Evolutionary conservation across 1,140 invertebrate species (phyloP).

Genomic region (Solen grandis): DNA sequence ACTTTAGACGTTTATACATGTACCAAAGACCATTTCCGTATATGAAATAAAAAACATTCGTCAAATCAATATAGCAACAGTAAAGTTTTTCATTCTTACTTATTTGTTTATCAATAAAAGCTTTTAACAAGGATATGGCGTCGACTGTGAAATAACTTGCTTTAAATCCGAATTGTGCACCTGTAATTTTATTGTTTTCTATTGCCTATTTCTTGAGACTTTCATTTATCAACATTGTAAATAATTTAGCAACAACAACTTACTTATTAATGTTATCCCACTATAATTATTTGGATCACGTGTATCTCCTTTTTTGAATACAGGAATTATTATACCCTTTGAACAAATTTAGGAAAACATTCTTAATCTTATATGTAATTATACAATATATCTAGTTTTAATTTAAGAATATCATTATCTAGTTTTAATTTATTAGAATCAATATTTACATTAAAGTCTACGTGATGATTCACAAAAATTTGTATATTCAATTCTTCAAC

Average conservation of each 20-base stretch:
- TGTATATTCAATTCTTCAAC: not conserved
- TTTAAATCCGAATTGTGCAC: slow-evolving; percentile 37
- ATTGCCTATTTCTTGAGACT: not conserved
- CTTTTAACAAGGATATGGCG: slow-evolving; percentile 30
- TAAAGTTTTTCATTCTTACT: not conserved
- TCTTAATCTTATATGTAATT: slow-evolving; percentile 7
- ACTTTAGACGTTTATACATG: slow-evolving; percentile 10
- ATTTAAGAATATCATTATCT: not conserved
- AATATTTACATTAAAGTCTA: not conserved
- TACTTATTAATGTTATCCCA: slow-evolving; percentile 33
- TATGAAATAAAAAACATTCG: slow-evolving; percentile 1
- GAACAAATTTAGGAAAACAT: slow-evolving; percentile 8
- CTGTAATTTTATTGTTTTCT: slow-evolving; percentile 19
- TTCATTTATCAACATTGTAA: slow-evolving; percentile 23
- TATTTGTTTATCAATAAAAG: slow-evolving; percentile 25
- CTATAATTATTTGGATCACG: slow-evolving; percentile 21
- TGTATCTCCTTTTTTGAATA: slow-evolving; percentile 10
- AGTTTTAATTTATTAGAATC: not conserved
- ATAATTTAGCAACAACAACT: slow-evolving; percentile 24
- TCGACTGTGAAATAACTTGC: slow-evolving; percentile 3
- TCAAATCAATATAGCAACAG: slow-evolving; percentile 20
- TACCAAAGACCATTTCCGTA: slow-evolving; percentile 4
- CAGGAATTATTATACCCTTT: slow-evolving; percentile 11
- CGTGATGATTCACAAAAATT: not conserved
- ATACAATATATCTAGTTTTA: slow-evolving; percentile 29